phyloP scores from a whole-genome alignment of 2,113 vertebrate species.

The Echinops telfairi region DNA sequence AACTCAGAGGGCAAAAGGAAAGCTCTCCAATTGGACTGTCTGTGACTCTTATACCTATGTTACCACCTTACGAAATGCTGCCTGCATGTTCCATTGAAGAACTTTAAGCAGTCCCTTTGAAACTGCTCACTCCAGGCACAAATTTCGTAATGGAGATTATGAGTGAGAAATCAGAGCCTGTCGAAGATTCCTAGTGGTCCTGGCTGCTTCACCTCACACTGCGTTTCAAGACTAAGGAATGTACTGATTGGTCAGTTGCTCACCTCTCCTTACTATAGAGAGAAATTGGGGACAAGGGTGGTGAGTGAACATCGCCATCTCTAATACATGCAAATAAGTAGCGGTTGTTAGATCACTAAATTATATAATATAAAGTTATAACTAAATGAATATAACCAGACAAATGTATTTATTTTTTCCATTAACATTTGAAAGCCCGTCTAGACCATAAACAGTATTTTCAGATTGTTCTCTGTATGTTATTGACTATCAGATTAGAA shows the following conservation, averaged over 20 bases:
- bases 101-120: conserved; percentile 8
- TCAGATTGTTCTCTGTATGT: conserved; percentile 26
- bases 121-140: conserved; percentile 14
- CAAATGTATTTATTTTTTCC: conserved; percentile 28
- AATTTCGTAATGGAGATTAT: background rate
- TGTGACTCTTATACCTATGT: background rate
- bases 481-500: conserved; percentile 64
- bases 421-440: conserved; percentile 62
- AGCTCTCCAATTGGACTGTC: background rate
- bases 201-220: background rate
- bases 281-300: background rate
- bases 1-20: background rate
- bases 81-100: background rate
- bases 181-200: background rate
- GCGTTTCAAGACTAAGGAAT: conserved; percentile 17
- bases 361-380: background rate
- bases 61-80: conserved; percentile 27
- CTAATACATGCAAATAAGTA: conserved; percentile 22
- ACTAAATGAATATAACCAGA: conserved; percentile 30
- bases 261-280: background rate
- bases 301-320: background rate
- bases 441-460: conserved; percentile 45
- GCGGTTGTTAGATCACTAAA: background rate
- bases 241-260: background rate
- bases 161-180: conserved; percentile 15